Evolutionary conservation across 2,888 invertebrate species (phyloP).

Genomic region (Sphaerophoria taeniata): DNA sequence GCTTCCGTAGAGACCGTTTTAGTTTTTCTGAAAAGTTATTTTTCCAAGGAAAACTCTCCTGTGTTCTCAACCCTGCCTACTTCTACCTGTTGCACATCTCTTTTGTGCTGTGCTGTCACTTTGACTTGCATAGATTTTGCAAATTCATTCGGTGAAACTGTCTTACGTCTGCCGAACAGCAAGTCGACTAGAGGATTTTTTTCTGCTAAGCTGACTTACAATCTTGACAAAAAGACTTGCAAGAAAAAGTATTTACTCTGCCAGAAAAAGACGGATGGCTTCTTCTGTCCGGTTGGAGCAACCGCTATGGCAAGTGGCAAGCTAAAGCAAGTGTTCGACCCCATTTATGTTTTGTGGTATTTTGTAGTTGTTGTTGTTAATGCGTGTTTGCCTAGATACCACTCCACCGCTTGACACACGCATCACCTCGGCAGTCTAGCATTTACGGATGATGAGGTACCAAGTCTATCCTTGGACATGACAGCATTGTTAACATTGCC

Average conservation of each 20-base stretch:
- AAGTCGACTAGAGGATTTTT: constrained; percentile 57
- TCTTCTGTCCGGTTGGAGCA: constrained; percentile 24
- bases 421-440: constrained; percentile 61
- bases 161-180: constrained; percentile 63
- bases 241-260: constrained; percentile 34
- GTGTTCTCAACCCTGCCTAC: not conserved
- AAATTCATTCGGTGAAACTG: constrained; percentile 70
- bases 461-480: constrained; percentile 46
- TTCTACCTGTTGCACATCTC: not conserved
- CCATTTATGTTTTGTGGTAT: constrained; percentile 61
- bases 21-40: constrained; percentile 73
- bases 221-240: constrained; percentile 54
- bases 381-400: constrained; percentile 66
- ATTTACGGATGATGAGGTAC: constrained; percentile 61
- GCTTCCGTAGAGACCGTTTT: constrained; percentile 73
- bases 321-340: constrained; percentile 54
- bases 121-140: constrained; percentile 58
- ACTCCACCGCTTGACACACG: constrained; percentile 71
- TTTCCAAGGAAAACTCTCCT: constrained; percentile 74
- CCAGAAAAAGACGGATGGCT: constrained; percentile 36
- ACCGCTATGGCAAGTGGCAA: constrained; percentile 12
- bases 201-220: constrained; percentile 28
- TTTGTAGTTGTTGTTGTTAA: constrained; percentile 60
- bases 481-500: constrained; percentile 9
- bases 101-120: constrained; percentile 50